Conservation (phyloP, 2,797 vertebrate genomes). For the Taenioides sp. region DNA sequence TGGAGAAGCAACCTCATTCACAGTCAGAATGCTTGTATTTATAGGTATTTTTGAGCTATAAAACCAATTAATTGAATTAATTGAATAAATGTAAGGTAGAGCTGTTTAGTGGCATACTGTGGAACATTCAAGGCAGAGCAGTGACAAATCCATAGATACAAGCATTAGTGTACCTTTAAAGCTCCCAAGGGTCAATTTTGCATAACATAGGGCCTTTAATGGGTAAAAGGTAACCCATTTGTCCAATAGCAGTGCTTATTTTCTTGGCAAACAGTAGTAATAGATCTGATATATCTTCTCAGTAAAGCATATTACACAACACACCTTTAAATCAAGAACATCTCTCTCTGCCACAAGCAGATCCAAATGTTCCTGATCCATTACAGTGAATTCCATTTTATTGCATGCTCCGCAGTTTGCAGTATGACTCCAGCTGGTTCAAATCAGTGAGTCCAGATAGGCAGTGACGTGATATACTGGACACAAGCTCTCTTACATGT, state of each 20-base stretch:
- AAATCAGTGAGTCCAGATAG: constrained; percentile 31
- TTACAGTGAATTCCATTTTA: neutral
- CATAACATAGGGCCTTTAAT: too few relatives aligned
- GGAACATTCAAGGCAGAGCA: too few relatives aligned
- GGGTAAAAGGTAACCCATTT: neutral
- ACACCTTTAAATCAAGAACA: constrained; percentile 5
- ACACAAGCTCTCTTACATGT: constrained; percentile 41
- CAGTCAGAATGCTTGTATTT: too few relatives aligned
- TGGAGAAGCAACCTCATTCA: too few relatives aligned
- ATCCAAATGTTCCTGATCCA: constrained; percentile 1
- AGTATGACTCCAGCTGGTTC: constrained; percentile 17
- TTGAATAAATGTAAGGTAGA: too few relatives aligned
- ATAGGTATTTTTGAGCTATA: too few relatives aligned
- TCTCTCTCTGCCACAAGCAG: neutral
- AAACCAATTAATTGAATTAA: too few relatives aligned
- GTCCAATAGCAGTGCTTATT: neutral
- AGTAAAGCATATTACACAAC: neutral
- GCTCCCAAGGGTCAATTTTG: too few relatives aligned
- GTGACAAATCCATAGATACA: too few relatives aligned
- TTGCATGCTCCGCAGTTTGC: constrained; percentile 11
- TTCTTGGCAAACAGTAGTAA: neutral
- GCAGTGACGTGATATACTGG: constrained; percentile 37
- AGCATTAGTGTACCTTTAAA: too few relatives aligned
- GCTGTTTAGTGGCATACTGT: too few relatives aligned
- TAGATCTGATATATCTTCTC: neutral